Conservation (phyloP, 2,888 invertebrate species). For the Amphipoea oculea region DNA sequence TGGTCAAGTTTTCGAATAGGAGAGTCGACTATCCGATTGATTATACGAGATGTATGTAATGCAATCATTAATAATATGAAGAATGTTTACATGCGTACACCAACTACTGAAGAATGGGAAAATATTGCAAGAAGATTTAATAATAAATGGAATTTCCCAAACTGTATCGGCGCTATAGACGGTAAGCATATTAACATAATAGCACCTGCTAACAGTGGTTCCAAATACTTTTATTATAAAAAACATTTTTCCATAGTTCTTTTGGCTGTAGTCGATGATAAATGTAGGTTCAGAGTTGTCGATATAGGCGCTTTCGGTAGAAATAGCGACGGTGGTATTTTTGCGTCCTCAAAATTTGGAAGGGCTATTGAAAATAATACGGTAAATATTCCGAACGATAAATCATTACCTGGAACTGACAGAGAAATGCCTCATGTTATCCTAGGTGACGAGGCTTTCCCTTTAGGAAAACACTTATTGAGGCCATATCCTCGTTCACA, state of each 20-base stretch:
- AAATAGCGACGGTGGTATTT: conserved; percentile 4
- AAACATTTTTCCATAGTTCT: conserved; percentile 4
- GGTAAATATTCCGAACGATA: conserved; percentile 1
- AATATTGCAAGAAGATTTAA: neutral
- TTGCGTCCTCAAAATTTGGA: neutral
- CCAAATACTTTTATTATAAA: conserved; percentile 3
- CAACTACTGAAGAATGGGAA: conserved; percentile 4
- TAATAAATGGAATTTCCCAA: neutral
- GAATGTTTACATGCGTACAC: conserved; percentile 10
- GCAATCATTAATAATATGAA: conserved; percentile 17
- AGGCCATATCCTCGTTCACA: neutral
- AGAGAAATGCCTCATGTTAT: conserved; percentile 8
- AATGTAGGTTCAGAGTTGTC: neutral
- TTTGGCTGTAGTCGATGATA: conserved; percentile 1
- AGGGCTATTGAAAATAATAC: neutral
- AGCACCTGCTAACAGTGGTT: neutral
- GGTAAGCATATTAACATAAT: neutral
- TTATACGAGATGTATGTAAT: conserved; percentile 19
- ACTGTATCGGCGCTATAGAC: neutral
- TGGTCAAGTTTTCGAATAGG: conserved; percentile 27
- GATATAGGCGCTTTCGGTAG: conserved; percentile 5
- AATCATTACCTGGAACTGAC: conserved; percentile 1
- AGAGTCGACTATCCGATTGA: conserved; percentile 19
- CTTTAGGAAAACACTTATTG: neutral
- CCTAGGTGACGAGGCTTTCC: conserved; percentile 3